Percentiles rank a stretch among this genome's conserved stretches.
Conservation (phyloP, 2,797 vertebrate species). For the Eurystomus glaucurus region DNA sequence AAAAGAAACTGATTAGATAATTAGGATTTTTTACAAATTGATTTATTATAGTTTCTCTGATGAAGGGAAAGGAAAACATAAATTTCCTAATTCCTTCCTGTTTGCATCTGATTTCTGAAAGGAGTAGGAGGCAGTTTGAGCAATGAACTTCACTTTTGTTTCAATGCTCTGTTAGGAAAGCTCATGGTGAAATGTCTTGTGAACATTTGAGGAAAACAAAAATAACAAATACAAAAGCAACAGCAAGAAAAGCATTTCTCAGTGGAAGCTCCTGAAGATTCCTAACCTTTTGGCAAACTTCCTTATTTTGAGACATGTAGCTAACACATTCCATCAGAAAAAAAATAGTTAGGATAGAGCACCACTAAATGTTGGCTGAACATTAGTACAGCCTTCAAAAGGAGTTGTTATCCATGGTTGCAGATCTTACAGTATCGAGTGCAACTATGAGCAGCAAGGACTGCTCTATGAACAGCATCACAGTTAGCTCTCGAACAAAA, state of each 20-base stretch:
- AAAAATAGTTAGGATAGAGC: not conserved
- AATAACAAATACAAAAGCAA: not conserved
- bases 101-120: not conserved
- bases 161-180: not conserved
- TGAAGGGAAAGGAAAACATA: not conserved
- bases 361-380: not conserved
- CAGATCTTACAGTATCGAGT: not conserved
- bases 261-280: not conserved
- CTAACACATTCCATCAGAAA: not conserved
- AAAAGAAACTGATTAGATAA: not conserved
- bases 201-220: accelerated
- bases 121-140: not conserved
- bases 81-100: not conserved
- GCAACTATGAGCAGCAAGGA: not conserved
- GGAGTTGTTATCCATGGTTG: not conserved
- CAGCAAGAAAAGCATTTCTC: not conserved
- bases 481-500: not conserved
- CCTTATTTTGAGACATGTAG: not conserved
- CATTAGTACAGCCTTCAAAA: not conserved
- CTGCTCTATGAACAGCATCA: not conserved
- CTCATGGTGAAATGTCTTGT: not conserved
- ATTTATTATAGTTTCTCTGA: not conserved
- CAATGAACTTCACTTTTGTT: not conserved
- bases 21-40: not conserved
- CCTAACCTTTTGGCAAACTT: not conserved